Conservation (phyloP, 2,888 invertebrate species). For the Apoda limacodes region DNA sequence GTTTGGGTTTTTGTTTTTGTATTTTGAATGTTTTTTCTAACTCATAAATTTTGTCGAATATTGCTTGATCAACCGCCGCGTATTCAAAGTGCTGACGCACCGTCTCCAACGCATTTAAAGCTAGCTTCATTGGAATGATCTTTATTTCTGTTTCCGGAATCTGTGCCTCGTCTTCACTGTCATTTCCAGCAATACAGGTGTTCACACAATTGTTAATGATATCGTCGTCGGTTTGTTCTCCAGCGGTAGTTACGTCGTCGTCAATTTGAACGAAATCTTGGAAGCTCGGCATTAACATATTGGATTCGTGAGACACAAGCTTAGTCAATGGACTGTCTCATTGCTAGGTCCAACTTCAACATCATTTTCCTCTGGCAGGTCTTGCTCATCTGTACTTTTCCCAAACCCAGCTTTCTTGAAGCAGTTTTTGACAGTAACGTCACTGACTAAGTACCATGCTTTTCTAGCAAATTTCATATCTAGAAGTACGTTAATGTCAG, state of each 20-base stretch:
- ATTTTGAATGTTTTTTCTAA: constrained; percentile 18
- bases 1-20: constrained; percentile 19
- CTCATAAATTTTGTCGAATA: too few species aligned
- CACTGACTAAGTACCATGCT: constrained; percentile 17
- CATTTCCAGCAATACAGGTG: constrained; percentile 18
- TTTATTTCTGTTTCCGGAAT: constrained; percentile 20
- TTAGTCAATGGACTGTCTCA: constrained; percentile 19
- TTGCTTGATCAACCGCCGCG: constrained; percentile 19
- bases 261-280: constrained; percentile 19
- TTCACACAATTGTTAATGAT: constrained; percentile 19
- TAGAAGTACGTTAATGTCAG: constrained; percentile 17
- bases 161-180: constrained; percentile 21
- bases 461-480: constrained; percentile 19
- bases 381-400: constrained; percentile 17
- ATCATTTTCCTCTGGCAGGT: constrained; percentile 17
- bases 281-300: constrained; percentile 11
- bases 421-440: constrained; percentile 19
- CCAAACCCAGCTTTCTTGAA: constrained; percentile 22
- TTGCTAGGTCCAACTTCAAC: constrained; percentile 19
- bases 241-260: too few species aligned
- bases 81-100: constrained; percentile 19
- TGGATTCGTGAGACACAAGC: constrained; percentile 16
- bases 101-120: constrained; percentile 21
- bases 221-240: constrained; percentile 20
- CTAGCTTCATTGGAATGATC: constrained; percentile 17